Percentiles rank a stretch among this genome's conserved stretches.
Conservation (phyloP, 2,888 invertebrate species). For the Rhogogaster chlorosoma region DNA sequence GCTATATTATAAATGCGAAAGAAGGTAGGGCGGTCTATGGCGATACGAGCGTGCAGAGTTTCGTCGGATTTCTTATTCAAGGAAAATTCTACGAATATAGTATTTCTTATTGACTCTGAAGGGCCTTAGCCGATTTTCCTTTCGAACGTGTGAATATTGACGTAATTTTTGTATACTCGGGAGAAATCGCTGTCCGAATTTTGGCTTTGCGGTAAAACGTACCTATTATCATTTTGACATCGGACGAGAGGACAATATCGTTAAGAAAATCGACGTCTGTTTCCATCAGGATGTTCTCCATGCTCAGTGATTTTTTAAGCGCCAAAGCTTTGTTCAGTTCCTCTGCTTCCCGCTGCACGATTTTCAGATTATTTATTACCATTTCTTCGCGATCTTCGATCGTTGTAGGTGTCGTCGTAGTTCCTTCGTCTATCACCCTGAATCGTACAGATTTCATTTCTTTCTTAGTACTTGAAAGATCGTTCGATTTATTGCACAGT, state of each 20-base stretch:
- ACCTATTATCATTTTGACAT: slow-evolving; percentile 29
- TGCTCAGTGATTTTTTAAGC: slow-evolving; percentile 50
- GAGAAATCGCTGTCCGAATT: background rate
- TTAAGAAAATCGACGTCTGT: slow-evolving; percentile 25
- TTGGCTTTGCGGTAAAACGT: background rate
- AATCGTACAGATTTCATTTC: slow-evolving; percentile 70
- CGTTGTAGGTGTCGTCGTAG: background rate
- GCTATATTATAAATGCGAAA: slow-evolving; percentile 43
- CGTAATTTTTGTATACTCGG: background rate
- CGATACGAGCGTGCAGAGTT: background rate
- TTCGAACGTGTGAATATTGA: background rate
- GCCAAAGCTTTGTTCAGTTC: slow-evolving; percentile 52
- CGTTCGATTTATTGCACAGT: slow-evolving; percentile 55
- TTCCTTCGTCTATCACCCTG: slow-evolving; percentile 57
- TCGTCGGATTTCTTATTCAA: background rate
- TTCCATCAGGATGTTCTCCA: slow-evolving; percentile 46
- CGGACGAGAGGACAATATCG: slow-evolving; percentile 11
- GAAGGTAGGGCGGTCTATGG: slow-evolving; percentile 14
- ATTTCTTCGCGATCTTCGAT: slow-evolving; percentile 11
- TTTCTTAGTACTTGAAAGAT: slow-evolving; percentile 54
- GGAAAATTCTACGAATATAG: background rate
- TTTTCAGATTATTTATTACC: slow-evolving; percentile 30
- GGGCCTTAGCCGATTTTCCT: background rate
- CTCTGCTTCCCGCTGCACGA: slow-evolving; percentile 43
- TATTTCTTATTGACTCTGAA: background rate